A percentile compares a stretch with the other conserved stretches of the same genome.
phyloP scores from a whole-genome alignment of 2,888 invertebrate genomes.

The Cerastis leucographa region DNA sequence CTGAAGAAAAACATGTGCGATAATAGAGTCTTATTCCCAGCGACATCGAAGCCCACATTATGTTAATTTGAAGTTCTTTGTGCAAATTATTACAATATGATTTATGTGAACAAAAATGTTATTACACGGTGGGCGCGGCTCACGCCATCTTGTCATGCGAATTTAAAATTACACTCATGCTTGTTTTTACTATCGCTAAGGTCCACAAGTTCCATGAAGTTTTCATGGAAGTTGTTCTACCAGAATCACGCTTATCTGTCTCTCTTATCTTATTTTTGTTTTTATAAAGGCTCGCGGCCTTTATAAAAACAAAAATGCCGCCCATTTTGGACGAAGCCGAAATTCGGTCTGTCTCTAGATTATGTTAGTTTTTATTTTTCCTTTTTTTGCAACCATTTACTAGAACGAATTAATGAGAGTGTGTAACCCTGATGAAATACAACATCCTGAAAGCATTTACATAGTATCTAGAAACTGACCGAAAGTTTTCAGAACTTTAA shows the following conservation, averaged over 20 bases:
- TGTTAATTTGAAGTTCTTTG: slow-evolving; percentile 79
- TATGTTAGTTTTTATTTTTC: background rate
- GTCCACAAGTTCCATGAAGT: background rate
- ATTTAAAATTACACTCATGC: slow-evolving; percentile 62
- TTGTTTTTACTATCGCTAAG: background rate
- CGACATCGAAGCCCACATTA: slow-evolving; percentile 68
- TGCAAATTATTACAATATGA: slow-evolving; percentile 81
- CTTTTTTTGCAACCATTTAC: background rate
- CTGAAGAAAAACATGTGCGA: slow-evolving; percentile 37
- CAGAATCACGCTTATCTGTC: no score
- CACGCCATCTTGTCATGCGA: slow-evolving; percentile 75
- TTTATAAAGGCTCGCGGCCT: no score
- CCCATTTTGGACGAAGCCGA: background rate
- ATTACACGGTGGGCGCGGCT: slow-evolving; percentile 77
- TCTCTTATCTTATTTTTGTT: no score
- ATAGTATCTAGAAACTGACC: background rate
- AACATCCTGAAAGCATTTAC: background rate
- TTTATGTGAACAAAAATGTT: slow-evolving; percentile 79
- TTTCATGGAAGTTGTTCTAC: no score
- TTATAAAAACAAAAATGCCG: background rate
- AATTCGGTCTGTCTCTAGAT: background rate
- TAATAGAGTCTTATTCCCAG: slow-evolving; percentile 60
- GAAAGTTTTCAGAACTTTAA: background rate
- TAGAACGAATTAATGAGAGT: background rate
- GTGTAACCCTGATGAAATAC: background rate